Evolutionary conservation across 2,888 invertebrate genomes (phyloP), one percentile per base, ranked within the genome.

Genomic region (Cheilosia scutellata): DNA sequence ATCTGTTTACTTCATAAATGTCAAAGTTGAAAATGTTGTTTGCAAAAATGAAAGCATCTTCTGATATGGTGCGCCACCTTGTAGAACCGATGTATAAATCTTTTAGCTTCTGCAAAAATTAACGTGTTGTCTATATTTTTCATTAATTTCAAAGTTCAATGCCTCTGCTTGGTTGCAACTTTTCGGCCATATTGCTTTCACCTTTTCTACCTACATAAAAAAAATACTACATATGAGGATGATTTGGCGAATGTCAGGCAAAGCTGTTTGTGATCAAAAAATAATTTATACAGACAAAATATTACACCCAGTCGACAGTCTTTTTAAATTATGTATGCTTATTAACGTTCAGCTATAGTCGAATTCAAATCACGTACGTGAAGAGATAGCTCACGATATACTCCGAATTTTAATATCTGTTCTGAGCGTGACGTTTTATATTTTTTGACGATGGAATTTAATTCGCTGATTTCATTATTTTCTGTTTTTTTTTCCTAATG

Each of bases 351-450:
- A 44, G n/a, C 16, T 42, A 42, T 42, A n/a, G n/a, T 25, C 37
- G 3, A 25, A 37, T 58, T 58, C 58, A 58, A 58, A 25, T 58
- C 58, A 58, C 58, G 58, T 40, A 37, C 37, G 2, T 40, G 20
- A 40, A 4, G 31, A 13, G 33, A 20, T 33, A 37, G 33, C 9
- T 16, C 33, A 9, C n/a, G 4, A 16, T 55, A 13, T 55, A n/a
- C 40, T 42, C n/a, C 4, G 4, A 60, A 27, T 60, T n/a, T 60
- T 40, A 40, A 58, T 58, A 42, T 42, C 27, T 27, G n/a, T 7
- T 20, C 60, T n/a, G 20, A n/a, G 6, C 7, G 40, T 27, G 37
- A 33, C 4, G 16, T 27, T n/a, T 60, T 42, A n/a, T 60, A 60
- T 60, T 60, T 60, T 60, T 27, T 13, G 13, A n/a, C n/a, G n/a